phyloP scores from a whole-genome alignment of 2,797 vertebrate species.

The Botia kubotai region DNA sequence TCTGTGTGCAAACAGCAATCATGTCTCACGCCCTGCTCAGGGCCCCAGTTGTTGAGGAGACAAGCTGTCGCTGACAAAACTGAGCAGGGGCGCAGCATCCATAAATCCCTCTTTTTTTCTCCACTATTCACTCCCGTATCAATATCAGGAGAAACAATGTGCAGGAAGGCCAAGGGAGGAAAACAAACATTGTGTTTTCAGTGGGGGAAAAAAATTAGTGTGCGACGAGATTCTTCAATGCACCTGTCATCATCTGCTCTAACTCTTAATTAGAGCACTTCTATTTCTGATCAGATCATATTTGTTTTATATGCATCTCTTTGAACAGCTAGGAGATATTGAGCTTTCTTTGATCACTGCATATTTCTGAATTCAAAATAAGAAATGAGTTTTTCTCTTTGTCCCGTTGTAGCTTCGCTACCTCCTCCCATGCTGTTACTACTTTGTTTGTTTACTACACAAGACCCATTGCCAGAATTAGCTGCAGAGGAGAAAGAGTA shows the following conservation, averaged over 20 bases:
- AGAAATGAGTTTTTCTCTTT: constrained; percentile 53
- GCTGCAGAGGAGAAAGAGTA: constrained; percentile 60
- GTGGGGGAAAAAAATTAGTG: constrained; percentile 74
- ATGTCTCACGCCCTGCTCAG: constrained; percentile 64
- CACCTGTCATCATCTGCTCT: constrained; percentile 92
- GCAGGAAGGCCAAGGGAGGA: constrained; percentile 55
- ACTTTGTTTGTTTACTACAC: constrained; percentile 80
- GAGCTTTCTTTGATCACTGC: constrained; percentile 93
- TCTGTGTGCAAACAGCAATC: constrained; percentile 71
- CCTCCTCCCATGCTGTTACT: constrained; percentile 74
- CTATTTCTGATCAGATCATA: constrained; percentile 96
- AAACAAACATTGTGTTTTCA: constrained; percentile 79
- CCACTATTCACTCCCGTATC: constrained; percentile 79
- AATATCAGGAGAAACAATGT: constrained; percentile 80
- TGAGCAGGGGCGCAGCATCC: constrained; percentile 66
- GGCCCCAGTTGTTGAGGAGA: constrained; percentile 37
- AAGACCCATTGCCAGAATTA: constrained; percentile 63
- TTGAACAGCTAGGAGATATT: constrained; percentile 96
- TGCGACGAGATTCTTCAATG: constrained; percentile 78
- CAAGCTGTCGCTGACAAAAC: constrained; percentile 64
- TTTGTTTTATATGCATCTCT: constrained; percentile 92
- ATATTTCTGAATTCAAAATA: constrained; percentile 89
- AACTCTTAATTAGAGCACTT: constrained; percentile 94
- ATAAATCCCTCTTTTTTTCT: constrained; percentile 73
- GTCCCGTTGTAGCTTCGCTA: constrained; percentile 54